Evolutionary conservation across 1,140 invertebrate genomes (phyloP), one percentile per base, ranked within the genome.

Genomic region (Bombus waltoni): DNA sequence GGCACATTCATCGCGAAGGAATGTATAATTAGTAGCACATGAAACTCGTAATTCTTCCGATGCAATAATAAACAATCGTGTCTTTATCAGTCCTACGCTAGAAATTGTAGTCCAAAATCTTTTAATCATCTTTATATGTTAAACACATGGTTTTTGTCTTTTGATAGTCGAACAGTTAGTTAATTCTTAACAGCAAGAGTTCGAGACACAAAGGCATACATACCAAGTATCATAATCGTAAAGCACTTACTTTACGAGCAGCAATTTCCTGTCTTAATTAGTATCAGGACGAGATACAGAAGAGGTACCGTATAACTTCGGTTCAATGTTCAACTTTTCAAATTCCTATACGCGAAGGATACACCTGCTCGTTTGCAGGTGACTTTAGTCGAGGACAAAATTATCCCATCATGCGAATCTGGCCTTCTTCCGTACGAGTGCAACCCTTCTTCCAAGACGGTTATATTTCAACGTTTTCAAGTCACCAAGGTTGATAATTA

Each of bases 351-450:
- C 73, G 8, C n/a, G 35, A 68, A 35, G 22, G 18, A 66, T 68
- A 62, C 85, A 87, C 74, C 85, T 83, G 81, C 68, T 22, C 35
- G 38, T 57, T 77, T 22, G 74, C 85, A 87, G 68, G 68, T 87
- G 85, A 71, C 2, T 25, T 11, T 18, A 13, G 22, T 8, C 32
- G 32, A 66, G 47, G 66, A 72, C 44, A 72, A 79, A 81, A 81
- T 85, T 81, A 81, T 38, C 9, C 22, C 28, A n/a, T n/a, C 42
- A 57, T 6, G 44, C 13, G 57, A 74, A 57, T 15, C 9, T 28
- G 44, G 11, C 35, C 22, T 35, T 28, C 40, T 40, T 66, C 25
- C 18, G 13, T 4, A 28, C 8, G 32, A 47, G 13, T 4, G 28
- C 13, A 25, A 47, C 22, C 22, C 15, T 59, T 71, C 32, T 8